Evolutionary conservation across 2,888 invertebrate species (phyloP).

Genomic region (Salticus scenicus): DNA sequence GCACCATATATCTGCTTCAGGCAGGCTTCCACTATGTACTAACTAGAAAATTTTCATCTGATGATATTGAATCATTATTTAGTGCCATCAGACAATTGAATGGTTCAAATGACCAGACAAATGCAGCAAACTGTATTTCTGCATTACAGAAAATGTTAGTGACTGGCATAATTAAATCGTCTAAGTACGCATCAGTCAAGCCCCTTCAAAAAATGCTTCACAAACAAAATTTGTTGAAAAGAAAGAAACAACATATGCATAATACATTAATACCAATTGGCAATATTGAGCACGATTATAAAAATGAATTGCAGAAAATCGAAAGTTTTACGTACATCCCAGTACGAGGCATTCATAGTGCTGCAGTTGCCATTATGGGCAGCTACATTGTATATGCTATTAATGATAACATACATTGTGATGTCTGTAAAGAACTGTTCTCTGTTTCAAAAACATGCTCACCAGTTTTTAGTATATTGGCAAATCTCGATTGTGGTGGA

Average conservation of each 20-base stretch:
- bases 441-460: not conserved
- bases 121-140: not conserved
- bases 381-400: not conserved
- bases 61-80: not conserved
- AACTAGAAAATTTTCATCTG: not conserved
- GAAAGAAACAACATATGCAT: not conserved
- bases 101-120: not conserved
- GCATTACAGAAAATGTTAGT: not conserved
- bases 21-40: not conserved
- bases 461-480: not conserved
- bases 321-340: not conserved
- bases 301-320: not conserved
- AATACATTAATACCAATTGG: not conserved
- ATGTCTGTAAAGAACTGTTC: not conserved
- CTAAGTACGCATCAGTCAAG: not conserved
- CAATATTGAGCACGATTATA: not conserved
- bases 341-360: not conserved
- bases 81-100: not conserved
- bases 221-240: not conserved
- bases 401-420: not conserved
- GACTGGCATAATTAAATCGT: not conserved
- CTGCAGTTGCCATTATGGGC: not conserved
- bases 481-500: not conserved
- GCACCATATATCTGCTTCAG: not conserved
- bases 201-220: not conserved